phyloP scores from a whole-genome alignment of 2,888 invertebrate species.

The Coelinius sp. region DNA sequence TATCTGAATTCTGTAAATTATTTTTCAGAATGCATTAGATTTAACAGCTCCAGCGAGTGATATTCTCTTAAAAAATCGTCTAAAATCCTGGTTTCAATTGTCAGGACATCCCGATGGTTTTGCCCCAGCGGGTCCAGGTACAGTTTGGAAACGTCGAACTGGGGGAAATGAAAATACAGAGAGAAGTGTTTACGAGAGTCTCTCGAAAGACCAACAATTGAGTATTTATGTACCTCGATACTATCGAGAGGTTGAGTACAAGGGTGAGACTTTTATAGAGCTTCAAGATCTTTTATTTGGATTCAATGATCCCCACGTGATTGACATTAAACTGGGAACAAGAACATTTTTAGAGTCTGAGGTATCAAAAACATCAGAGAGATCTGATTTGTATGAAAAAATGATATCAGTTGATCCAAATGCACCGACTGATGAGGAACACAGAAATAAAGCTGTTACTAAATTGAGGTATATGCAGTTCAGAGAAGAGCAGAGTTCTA shows the following conservation, averaged over 20 bases:
- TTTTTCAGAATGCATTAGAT: constrained; percentile 88
- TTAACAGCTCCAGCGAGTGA: constrained; percentile 92
- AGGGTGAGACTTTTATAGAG: constrained; percentile 90
- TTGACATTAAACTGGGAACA: constrained; percentile 98
- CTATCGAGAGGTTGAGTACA: constrained; percentile 85
- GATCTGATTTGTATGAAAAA: constrained; percentile 93
- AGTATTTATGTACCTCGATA: constrained; percentile 85
- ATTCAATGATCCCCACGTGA: constrained; percentile 93
- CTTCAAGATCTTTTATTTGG: constrained; percentile 93
- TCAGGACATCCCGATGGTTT: constrained; percentile 94
- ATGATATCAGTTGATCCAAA: constrained; percentile 92
- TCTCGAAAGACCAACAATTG: constrained; percentile 82
- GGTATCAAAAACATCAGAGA: constrained; percentile 87
- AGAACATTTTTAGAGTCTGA: constrained; percentile 96
- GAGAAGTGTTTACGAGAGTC: constrained; percentile 83
- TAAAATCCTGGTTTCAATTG: constrained; percentile 86
- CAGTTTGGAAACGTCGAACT: constrained; percentile 92
- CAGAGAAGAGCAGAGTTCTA: constrained; percentile 93
- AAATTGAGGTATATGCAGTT: constrained; percentile 98
- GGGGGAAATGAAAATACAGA: constrained; percentile 81
- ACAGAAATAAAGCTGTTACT: constrained; percentile 86
- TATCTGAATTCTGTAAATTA: not conserved
- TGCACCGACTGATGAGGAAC: constrained; percentile 90
- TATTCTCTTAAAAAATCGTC: constrained; percentile 81
- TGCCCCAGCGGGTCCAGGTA: constrained; percentile 92